Evolutionary conservation across 2,888 invertebrate genomes (phyloP).

Genomic region (Melipona beecheii): DNA sequence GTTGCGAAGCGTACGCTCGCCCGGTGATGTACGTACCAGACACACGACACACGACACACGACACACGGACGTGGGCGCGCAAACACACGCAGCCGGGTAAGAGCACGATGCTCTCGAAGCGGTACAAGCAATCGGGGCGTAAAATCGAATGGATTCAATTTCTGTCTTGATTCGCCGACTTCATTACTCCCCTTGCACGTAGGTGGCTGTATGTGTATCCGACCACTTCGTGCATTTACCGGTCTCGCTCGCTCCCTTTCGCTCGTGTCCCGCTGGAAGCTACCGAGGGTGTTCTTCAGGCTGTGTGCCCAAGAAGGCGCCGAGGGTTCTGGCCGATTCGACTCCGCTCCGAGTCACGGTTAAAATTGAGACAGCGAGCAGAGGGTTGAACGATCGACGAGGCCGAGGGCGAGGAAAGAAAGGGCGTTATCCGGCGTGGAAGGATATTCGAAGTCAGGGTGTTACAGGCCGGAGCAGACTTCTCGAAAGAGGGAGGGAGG

Average conservation of each 20-base stretch:
- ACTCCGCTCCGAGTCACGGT: conserved; percentile 52
- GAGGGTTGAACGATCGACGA: conserved; percentile 1
- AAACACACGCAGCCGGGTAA: background rate
- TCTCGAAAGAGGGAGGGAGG: conserved; percentile 42
- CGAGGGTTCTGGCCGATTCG: conserved; percentile 14
- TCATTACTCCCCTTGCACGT: conserved; percentile 70
- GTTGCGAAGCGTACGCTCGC: background rate
- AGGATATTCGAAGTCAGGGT: conserved; percentile 45
- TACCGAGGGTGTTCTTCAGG: conserved; percentile 46
- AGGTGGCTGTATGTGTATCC: conserved; percentile 53
- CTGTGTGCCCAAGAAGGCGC: conserved; percentile 53
- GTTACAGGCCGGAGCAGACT: conserved; percentile 44
- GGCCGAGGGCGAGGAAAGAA: background rate
- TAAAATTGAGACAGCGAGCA: conserved; percentile 55
- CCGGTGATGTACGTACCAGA: background rate
- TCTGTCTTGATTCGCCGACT: conserved; percentile 77
- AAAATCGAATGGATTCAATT: conserved; percentile 80
- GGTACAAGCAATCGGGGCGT: conserved; percentile 74
- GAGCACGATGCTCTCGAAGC: conserved; percentile 25
- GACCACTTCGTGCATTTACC: conserved; percentile 58
- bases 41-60: background rate
- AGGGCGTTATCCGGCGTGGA: conserved; percentile 28
- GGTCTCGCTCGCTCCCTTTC: conserved; percentile 12
- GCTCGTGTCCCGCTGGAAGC: conserved; percentile 1
- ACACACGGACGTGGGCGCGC: background rate